phyloP scores from a whole-genome alignment of 2,797 vertebrate species.

The Odontamblyopus lacepedii region DNA sequence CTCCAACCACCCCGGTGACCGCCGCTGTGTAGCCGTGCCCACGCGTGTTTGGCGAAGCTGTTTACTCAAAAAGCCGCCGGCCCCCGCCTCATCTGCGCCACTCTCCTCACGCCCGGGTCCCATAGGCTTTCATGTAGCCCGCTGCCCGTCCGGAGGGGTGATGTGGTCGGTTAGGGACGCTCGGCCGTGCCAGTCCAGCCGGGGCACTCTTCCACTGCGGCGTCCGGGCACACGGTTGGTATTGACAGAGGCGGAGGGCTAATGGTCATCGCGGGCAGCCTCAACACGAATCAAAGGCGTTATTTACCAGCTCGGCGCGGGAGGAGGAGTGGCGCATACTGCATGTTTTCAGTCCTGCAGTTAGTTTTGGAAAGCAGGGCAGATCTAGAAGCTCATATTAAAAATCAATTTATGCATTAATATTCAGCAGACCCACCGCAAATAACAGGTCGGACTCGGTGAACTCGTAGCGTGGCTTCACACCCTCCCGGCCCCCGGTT shows the following conservation, averaged over 20 bases:
- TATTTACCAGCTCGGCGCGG: constrained; percentile 57
- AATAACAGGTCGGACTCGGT: constrained; percentile 67
- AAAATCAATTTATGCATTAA: constrained; percentile 81
- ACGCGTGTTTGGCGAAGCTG: constrained; percentile 65
- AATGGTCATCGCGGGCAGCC: constrained; percentile 66
- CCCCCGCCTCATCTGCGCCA: constrained; percentile 29
- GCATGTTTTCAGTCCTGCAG: constrained; percentile 60
- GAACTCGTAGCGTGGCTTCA: constrained; percentile 52
- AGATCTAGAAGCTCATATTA: constrained; percentile 74
- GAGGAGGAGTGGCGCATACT: constrained; percentile 63
- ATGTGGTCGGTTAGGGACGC: constrained; percentile 69
- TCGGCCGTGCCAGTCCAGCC: constrained; percentile 38
- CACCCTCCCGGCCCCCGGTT: constrained; percentile 16
- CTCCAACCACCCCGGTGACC: constrained; percentile 57
- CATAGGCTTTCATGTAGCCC: constrained; percentile 63
- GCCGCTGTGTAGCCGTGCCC: constrained; percentile 52
- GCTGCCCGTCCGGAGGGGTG: constrained; percentile 54
- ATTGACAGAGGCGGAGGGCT: constrained; percentile 71
- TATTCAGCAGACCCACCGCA: constrained; percentile 78
- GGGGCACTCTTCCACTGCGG: constrained; percentile 56
- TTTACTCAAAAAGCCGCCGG: constrained; percentile 71
- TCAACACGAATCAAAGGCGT: constrained; percentile 68
- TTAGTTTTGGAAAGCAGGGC: constrained; percentile 74
- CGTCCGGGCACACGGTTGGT: constrained; percentile 69
- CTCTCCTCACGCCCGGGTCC: constrained; percentile 45